Evolutionary conservation across 2,888 invertebrate species (phyloP).

Genomic region (Drosophila cognata): DNA sequence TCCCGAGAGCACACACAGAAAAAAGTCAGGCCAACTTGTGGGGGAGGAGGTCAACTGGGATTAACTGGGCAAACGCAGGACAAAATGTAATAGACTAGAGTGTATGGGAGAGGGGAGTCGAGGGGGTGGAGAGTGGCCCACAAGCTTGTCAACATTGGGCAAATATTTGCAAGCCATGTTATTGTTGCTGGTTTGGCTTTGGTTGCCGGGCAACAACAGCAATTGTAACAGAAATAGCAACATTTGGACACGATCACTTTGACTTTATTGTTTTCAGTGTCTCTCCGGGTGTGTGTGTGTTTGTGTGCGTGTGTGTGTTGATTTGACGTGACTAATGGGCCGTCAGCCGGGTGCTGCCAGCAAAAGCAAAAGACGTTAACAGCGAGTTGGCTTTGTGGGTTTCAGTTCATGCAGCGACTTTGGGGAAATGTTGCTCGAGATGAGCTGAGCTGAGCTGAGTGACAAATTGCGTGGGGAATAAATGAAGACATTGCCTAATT

Average conservation of each 20-base stretch:
- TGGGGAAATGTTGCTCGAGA: conserved; percentile 42
- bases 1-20: conserved; percentile 22
- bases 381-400: conserved; percentile 3
- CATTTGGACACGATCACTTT: conserved; percentile 79
- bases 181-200: conserved; percentile 21
- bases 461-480: conserved; percentile 60
- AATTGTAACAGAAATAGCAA: conserved; percentile 43
- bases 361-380: conserved; percentile 32
- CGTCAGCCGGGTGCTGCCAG: conserved; percentile 59
- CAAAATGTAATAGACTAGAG: conserved; percentile 9
- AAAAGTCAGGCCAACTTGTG: conserved; percentile 51
- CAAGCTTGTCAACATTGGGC: conserved; percentile 70
- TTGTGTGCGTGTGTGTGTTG: conserved; percentile 49
- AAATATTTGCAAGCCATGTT: conserved; percentile 71
- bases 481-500: conserved; percentile 34
- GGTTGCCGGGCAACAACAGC: conserved; percentile 29
- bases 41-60: background rate
- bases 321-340: conserved; percentile 77
- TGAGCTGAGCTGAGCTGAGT: conserved; percentile 16
- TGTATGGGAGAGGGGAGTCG: background rate
- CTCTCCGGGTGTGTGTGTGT: conserved; percentile 31
- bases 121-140: conserved; percentile 30
- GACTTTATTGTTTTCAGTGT: conserved; percentile 74
- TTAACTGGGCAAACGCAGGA: background rate
- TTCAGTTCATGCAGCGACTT: conserved; percentile 7